These are phyloP conservation scores for Saturnia pavonia DNA, from an alignment of 2,888 invertebrate genomes.

Conservation along the genomic window DNA sequence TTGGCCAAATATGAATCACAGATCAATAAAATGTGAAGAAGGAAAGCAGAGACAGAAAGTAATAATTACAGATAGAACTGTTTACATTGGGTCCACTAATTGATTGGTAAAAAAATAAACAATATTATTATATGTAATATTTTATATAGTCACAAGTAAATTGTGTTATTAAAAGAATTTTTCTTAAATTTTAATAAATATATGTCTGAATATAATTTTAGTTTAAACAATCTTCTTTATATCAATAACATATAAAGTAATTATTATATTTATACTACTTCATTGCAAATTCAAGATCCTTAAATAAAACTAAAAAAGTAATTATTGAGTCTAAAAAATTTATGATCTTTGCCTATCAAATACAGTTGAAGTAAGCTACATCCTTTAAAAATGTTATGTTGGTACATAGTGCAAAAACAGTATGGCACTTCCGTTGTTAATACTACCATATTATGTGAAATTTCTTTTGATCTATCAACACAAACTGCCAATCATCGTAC, in stretches of 20 bases:
- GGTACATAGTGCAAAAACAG: slow-evolving; percentile 30
- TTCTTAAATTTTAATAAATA: too few species aligned
- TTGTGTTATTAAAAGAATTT: too few species aligned
- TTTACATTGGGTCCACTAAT: background rate
- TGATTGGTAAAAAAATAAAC: too few species aligned
- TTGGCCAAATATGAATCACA: slow-evolving; percentile 32
- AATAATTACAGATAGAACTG: background rate
- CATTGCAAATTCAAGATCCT: too few species aligned
- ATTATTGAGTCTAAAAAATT: background rate
- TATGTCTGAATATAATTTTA: too few species aligned
- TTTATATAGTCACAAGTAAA: background rate
- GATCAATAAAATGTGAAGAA: background rate
- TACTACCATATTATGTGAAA: slow-evolving; percentile 46
- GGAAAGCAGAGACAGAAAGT: background rate
- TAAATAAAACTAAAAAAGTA: too few species aligned
- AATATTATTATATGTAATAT: background rate
- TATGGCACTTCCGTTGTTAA: slow-evolving; percentile 52
- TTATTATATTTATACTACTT: too few species aligned
- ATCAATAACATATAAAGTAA: too few species aligned
- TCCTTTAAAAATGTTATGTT: slow-evolving; percentile 46
- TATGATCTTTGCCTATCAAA: background rate
- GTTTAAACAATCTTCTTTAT: too few species aligned
- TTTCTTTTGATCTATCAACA: slow-evolving; percentile 22
- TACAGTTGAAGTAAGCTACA: background rate
- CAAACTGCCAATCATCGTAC: background rate